Conservation (phyloP, 2,888 invertebrate genomes). For the Cataglyphis livida region DNA sequence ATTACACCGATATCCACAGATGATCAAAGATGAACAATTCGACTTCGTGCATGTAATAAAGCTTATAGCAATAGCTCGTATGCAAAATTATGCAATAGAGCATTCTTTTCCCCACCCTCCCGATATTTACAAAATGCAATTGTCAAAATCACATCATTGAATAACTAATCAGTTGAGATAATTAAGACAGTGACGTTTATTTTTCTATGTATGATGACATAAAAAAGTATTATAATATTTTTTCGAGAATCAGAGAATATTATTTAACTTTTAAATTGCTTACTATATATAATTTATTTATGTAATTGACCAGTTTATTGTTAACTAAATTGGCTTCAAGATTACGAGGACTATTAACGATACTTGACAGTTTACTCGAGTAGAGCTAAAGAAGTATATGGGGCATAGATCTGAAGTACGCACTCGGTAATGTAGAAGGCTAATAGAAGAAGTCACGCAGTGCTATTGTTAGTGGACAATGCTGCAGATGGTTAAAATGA, state of each 20-base stretch:
- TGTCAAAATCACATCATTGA: neutral
- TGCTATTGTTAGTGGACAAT: slow-evolving; percentile 71
- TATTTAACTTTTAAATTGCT: neutral
- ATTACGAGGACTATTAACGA: neutral
- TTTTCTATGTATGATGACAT: neutral
- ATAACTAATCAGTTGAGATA: neutral
- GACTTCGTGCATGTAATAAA: neutral
- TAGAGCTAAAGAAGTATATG: slow-evolving; percentile 51
- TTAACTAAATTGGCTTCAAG: slow-evolving; percentile 16
- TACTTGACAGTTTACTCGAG: slow-evolving; percentile 33
- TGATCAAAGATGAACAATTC: neutral
- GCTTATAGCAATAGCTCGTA: neutral
- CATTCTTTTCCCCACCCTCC: neutral
- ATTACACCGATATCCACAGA: neutral
- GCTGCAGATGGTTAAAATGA: slow-evolving; percentile 69
- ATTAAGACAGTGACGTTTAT: neutral
- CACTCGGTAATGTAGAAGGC: slow-evolving; percentile 79
- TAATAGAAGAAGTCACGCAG: slow-evolving; percentile 81
- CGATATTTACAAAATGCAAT: neutral
- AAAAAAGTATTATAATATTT: neutral
- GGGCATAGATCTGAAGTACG: slow-evolving; percentile 50
- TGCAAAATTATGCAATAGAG: neutral
- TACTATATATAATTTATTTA: neutral
- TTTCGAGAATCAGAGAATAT: neutral
- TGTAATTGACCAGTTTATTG: slow-evolving; percentile 11